These are phyloP conservation scores for Diadegma fenestrale DNA, from an alignment of 2,888 invertebrate species.

Conservation along the genomic window DNA sequence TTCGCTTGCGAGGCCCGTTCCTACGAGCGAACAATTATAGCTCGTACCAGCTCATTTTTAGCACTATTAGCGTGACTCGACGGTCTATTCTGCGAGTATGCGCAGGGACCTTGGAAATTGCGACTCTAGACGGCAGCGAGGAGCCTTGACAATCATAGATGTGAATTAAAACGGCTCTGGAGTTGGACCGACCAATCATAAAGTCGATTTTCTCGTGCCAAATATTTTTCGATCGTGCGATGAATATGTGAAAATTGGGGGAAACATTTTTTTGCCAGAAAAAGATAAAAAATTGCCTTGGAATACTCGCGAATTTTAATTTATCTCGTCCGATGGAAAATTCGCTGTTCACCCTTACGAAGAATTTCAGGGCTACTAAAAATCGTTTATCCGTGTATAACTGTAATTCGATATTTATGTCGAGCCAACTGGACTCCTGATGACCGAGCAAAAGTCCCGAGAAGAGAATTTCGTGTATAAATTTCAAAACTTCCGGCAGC, in stretches of 20 bases:
- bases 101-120: constrained; percentile 54
- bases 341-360: background rate
- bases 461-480: constrained; percentile 3
- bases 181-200: constrained; percentile 9
- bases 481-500: constrained; percentile 43
- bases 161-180: constrained; percentile 47
- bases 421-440: background rate
- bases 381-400: constrained; percentile 20
- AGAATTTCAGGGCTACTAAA: background rate
- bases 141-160: constrained; percentile 48
- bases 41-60: constrained; percentile 49
- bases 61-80: constrained; percentile 56
- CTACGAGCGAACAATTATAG: constrained; percentile 47
- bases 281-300: background rate
- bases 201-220: constrained; percentile 7
- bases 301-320: too few relatives aligned
- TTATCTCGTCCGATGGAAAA: background rate
- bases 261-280: background rate
- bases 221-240: background rate
- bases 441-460: constrained; percentile 7
- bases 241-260: background rate
- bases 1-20: constrained; percentile 31
- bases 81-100: constrained; percentile 39
- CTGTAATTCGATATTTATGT: constrained; percentile 9
- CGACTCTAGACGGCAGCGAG: constrained; percentile 39